Percentiles rank a stretch among this genome's conserved stretches.
phyloP scores from a whole-genome alignment of 1,140 invertebrate species.

The Drosophila tani region DNA sequence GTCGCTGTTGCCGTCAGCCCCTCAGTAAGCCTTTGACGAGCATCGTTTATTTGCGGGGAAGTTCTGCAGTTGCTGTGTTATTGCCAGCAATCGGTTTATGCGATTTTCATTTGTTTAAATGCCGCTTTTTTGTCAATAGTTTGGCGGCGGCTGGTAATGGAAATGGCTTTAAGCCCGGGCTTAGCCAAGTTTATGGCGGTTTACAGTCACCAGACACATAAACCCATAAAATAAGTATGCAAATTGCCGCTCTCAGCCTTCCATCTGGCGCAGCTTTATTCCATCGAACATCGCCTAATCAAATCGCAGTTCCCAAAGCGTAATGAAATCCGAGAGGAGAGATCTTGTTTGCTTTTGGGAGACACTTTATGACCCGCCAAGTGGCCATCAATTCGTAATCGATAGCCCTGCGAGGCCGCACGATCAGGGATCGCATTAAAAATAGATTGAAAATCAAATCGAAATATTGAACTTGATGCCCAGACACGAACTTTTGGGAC shows the following conservation, averaged over 20 bases:
- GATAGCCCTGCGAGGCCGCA: slow-evolving; percentile 63
- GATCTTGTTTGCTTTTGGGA: slow-evolving; percentile 32
- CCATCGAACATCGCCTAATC: slow-evolving; percentile 36
- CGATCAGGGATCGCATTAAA: slow-evolving; percentile 50
- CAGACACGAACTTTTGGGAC: slow-evolving; percentile 35
- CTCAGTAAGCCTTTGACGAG: slow-evolving; percentile 65
- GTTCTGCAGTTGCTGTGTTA: slow-evolving; percentile 47
- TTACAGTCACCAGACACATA: slow-evolving; percentile 47
- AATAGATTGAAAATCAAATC: slow-evolving; percentile 60
- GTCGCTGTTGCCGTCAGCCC: neutral
- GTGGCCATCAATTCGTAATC: slow-evolving; percentile 69
- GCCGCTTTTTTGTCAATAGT: slow-evolving; percentile 53
- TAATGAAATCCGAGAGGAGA: slow-evolving; percentile 22
- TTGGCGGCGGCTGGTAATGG: slow-evolving; percentile 32
- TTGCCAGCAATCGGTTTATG: slow-evolving; percentile 64
- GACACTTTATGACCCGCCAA: slow-evolving; percentile 67
- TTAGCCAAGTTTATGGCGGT: slow-evolving; percentile 72
- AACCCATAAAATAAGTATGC: slow-evolving; percentile 38
- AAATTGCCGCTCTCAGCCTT: slow-evolving; percentile 38
- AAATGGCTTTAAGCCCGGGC: slow-evolving; percentile 54
- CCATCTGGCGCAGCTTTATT: neutral
- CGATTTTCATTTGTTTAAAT: slow-evolving; percentile 79
- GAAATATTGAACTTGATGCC: slow-evolving; percentile 44
- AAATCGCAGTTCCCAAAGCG: slow-evolving; percentile 25
- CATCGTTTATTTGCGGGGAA: slow-evolving; percentile 60